Evolutionary conservation across 1,140 invertebrate genomes (phyloP).

Genomic region (Nasonia giraulti): DNA sequence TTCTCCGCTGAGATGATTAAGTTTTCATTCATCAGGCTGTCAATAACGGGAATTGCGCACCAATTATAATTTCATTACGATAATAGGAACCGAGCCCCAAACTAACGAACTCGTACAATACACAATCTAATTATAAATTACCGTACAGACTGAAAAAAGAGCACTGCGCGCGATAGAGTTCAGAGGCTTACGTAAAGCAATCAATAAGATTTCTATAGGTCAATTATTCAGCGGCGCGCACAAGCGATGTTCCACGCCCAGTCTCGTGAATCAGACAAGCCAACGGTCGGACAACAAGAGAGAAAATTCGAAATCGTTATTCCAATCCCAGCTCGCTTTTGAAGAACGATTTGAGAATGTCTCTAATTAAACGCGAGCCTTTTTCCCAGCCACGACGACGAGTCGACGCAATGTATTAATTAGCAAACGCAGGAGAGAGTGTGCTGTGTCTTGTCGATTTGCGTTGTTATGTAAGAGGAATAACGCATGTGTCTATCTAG

Average conservation of each 20-base stretch:
- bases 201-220: neutral
- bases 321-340: neutral
- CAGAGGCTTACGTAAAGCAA: neutral
- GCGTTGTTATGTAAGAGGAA: no score
- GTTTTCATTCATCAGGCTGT: neutral
- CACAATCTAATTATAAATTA: neutral
- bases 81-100: neutral
- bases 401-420: no score
- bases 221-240: neutral
- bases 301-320: neutral
- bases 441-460: no score
- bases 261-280: neutral
- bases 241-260: conserved; percentile 2
- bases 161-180: no score
- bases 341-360: no score
- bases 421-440: no score
- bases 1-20: no score
- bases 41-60: neutral
- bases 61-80: neutral
- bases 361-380: no score
- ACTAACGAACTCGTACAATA: neutral
- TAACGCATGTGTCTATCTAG: no score
- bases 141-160: neutral
- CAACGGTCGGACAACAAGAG: neutral
- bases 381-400: no score